Evolutionary conservation across 2,113 vertebrate genomes (phyloP), one percentile per base, ranked within the genome.

Genomic region (Channa argus): DNA sequence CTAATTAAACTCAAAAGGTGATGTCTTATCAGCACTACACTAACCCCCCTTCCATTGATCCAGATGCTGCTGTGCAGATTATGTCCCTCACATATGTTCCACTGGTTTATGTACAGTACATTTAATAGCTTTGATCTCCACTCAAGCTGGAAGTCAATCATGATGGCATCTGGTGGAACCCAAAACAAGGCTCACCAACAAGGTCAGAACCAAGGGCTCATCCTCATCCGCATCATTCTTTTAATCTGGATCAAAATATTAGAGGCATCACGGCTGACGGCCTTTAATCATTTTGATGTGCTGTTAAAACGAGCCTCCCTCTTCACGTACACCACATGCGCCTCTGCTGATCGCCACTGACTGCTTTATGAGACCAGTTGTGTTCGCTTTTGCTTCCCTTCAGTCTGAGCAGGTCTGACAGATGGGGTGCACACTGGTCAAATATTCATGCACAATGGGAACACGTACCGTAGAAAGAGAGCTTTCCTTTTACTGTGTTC

Each of bases 401-500:
- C 49, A 74, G 78, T 79, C 72, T 86, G 82, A 92, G 77, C 54
- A 1, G 77, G 54, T 80, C 82, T 92, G 91, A 92, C 90, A 91
- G 78, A 88, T 86, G 64, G 60, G 74, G 66, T 51, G 50, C 69
- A 63, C 5, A 2, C 44, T 71, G 78, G 83, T 92, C 85, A 92
- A 88, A 93, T 90, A 89, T 92, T 90, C 43, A 91, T 89, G 84
- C 24, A 5, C 3, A 37, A 71, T 64, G 44, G 65, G 64, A 74
- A 80, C 83, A 89, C 95, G 93, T 88, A 99, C 98, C 98, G 47
- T 97, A 99, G 92, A 98, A 98, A 0, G 93, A 96, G 85, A 99
- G 90, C 76, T 98, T 98, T 47, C 98, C 98, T 73, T 96, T 94
- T 4, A 97, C 98, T 4, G 96, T 93, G 4, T 99, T 99, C 59